Conservation (phyloP, 2,797 vertebrate genomes). For the Hypotaenidia philippensis region DNA sequence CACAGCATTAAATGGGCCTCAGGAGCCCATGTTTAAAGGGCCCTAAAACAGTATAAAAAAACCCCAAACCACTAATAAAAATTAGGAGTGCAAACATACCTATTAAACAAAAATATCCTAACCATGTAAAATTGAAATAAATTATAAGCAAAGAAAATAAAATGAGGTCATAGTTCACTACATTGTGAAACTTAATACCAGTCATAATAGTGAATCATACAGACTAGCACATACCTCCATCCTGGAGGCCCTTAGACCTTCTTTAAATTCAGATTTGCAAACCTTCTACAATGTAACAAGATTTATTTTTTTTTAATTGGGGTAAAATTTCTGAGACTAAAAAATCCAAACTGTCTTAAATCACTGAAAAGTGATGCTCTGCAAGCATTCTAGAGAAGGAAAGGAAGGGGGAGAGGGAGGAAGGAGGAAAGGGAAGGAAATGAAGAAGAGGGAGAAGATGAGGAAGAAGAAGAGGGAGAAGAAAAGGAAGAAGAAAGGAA, state of each 20-base stretch:
- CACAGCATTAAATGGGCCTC: conserved; percentile 84
- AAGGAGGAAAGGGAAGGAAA: background rate
- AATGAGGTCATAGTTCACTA: conserved; percentile 76
- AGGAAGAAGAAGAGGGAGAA: too few relatives aligned
- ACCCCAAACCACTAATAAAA: conserved; percentile 39
- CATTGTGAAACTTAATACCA: conserved; percentile 56
- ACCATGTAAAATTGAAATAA: conserved; percentile 80
- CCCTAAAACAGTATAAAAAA: conserved; percentile 58
- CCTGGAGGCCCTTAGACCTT: conserved; percentile 8
- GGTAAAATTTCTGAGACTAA: conserved; percentile 47
- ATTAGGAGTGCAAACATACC: conserved; percentile 81
- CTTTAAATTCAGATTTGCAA: conserved; percentile 38
- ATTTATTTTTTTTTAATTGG: background rate
- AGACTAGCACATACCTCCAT: conserved; percentile 40
- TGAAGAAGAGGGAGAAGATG: too few relatives aligned
- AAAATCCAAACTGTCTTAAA: conserved; percentile 27
- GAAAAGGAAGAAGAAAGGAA: too few relatives aligned
- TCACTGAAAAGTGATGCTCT: conserved; percentile 12
- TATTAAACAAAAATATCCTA: conserved; percentile 77
- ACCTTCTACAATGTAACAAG: conserved; percentile 17
- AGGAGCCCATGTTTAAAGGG: conserved; percentile 55
- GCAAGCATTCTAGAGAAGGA: background rate
- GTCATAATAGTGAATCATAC: conserved; percentile 29
- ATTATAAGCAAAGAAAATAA: conserved; percentile 80
- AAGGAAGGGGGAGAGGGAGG: background rate